These are phyloP conservation scores for Otus sunia DNA, from an alignment of 2,113 vertebrate species.

Conservation along the genomic window DNA sequence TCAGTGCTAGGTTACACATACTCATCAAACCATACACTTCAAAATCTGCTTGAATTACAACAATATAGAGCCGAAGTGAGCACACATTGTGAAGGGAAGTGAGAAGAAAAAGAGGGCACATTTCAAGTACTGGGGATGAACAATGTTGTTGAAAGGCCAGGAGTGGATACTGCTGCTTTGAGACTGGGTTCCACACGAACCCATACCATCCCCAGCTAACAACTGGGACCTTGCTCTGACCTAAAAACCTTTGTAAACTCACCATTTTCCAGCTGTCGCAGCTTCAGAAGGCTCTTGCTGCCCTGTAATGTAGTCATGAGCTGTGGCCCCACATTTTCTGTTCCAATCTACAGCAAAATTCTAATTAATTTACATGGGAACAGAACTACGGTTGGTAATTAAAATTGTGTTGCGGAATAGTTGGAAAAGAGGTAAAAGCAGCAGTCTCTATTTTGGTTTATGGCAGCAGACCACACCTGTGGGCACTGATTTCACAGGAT, in stretches of 20 bases:
- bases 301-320: background rate
- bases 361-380: background rate
- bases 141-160: background rate
- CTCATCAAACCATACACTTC: background rate
- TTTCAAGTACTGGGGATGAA: background rate
- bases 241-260: background rate
- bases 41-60: background rate
- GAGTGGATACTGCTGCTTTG: background rate
- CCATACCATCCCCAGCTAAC: background rate
- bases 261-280: background rate
- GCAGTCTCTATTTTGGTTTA: background rate
- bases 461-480: background rate
- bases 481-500: background rate
- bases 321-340: background rate
- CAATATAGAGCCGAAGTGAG: background rate
- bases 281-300: background rate
- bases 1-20: background rate
- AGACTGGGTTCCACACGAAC: background rate
- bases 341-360: background rate
- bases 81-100: background rate
- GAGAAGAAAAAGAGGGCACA: background rate
- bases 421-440: background rate
- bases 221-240: background rate
- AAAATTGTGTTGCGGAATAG: background rate
- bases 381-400: background rate